Percentiles rank a stretch among this genome's conserved stretches.
Evolutionary conservation across 2,113 vertebrate genomes (phyloP).

Genomic region (Eolophus roseicapilla): DNA sequence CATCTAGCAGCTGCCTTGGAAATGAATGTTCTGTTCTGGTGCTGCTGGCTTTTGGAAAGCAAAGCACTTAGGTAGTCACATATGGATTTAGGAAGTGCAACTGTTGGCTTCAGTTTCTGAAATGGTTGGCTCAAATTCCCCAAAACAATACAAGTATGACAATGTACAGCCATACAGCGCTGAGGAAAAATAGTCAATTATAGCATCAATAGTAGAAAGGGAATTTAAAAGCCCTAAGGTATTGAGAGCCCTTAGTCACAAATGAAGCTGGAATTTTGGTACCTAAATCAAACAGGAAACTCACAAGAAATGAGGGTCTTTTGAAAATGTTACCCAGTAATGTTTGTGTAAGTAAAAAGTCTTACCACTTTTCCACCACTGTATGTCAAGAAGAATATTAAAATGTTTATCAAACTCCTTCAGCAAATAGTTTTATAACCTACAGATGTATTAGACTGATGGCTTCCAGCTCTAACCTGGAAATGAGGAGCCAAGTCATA

Average conservation of each 20-base stretch:
- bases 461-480: not conserved
- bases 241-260: not conserved
- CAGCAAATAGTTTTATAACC: not conserved
- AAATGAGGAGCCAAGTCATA: not conserved
- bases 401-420: not conserved
- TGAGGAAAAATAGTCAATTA: slow-evolving; percentile 7
- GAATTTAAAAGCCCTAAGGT: not conserved
- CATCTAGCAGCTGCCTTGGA: not conserved
- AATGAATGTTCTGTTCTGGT: not conserved
- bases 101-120: not conserved
- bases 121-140: not conserved
- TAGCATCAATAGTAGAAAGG: not conserved
- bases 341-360: not conserved
- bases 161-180: not conserved
- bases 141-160: not conserved
- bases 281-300: not conserved
- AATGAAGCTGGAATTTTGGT: not conserved
- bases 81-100: not conserved
- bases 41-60: not conserved
- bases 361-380: not conserved
- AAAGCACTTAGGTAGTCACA: not conserved
- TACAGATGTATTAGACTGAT: not conserved
- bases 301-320: not conserved
- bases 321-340: not conserved
- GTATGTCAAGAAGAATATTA: not conserved